Percentiles rank a stretch among this genome's conserved stretches.
Conservation (phyloP, 2,888 invertebrate species). For the Julus scandinavius region DNA sequence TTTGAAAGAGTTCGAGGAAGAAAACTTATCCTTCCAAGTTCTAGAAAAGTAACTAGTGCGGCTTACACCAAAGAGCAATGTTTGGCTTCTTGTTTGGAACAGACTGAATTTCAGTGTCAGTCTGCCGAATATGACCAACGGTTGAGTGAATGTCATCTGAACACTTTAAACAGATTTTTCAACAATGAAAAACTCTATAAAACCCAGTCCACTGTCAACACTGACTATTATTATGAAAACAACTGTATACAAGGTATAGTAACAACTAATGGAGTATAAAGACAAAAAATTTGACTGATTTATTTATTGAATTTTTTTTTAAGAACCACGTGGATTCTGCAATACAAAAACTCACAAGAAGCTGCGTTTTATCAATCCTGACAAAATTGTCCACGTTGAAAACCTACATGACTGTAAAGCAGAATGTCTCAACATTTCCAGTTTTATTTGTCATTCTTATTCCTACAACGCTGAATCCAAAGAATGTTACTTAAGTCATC, state of each 20-base stretch:
- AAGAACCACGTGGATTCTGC: constrained; percentile 55
- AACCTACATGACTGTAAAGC: constrained; percentile 41
- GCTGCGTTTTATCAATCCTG: constrained; percentile 5
- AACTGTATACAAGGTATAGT: constrained; percentile 52
- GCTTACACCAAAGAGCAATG: constrained; percentile 56
- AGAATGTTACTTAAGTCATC: constrained; percentile 53
- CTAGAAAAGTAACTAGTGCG: neutral
- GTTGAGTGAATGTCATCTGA: constrained; percentile 54
- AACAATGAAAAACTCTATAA: neutral
- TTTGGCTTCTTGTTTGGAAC: constrained; percentile 53
- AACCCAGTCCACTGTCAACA: neutral
- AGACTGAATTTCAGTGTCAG: constrained; percentile 53
- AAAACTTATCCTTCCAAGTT: neutral
- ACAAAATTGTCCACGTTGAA: constrained; percentile 2
- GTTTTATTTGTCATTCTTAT: constrained; percentile 52
- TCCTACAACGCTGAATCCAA: constrained; percentile 46
- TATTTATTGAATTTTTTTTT: neutral
- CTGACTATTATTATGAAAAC: constrained; percentile 53
- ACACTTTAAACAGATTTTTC: constrained; percentile 51
- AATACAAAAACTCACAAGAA: constrained; percentile 40
- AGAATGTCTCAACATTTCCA: constrained; percentile 11
- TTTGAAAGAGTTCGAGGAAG: constrained; percentile 50
- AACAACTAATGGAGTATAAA: neutral
- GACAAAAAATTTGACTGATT: neutral
- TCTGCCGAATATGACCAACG: constrained; percentile 51